Evolutionary conservation across 2,797 vertebrate genomes (phyloP).

Genomic region (Halcyon leucocephala): DNA sequence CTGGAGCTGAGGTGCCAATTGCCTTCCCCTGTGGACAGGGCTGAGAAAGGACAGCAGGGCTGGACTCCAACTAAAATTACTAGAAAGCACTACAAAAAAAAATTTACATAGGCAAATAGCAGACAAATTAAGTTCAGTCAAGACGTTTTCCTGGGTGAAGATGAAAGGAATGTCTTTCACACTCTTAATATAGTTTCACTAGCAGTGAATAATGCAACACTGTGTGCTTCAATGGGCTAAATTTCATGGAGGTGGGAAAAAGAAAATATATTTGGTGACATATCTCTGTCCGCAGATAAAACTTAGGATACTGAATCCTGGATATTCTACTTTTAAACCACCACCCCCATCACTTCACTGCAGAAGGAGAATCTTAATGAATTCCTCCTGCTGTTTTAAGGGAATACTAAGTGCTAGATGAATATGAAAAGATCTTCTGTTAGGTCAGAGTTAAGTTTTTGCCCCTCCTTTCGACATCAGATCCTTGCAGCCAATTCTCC

Average conservation of each 20-base stretch:
- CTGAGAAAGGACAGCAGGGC: neutral
- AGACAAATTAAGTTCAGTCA: neutral
- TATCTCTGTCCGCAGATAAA: conserved; percentile 15
- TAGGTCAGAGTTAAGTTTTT: neutral
- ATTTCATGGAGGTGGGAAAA: neutral
- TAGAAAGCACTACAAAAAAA: conserved; percentile 4
- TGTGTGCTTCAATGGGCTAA: neutral
- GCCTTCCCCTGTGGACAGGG: neutral
- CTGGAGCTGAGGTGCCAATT: neutral
- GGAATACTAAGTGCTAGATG: neutral
- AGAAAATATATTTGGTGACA: conserved; percentile 36
- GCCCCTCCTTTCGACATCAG: neutral
- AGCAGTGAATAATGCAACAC: conserved; percentile 28
- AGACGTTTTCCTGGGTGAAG: neutral
- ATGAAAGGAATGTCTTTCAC: conserved; percentile 30
- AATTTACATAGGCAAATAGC: neutral
- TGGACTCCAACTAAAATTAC: neutral
- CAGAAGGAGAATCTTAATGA: conserved; percentile 35
- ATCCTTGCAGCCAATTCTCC: neutral
- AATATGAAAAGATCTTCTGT: neutral
- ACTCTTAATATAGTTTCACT: conserved; percentile 44
- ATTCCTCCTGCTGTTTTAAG: neutral
- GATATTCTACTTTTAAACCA: conserved; percentile 4
- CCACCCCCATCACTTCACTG: neutral
- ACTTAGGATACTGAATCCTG: neutral